Base-by-base conservation (phyloP, 2,888 invertebrate species). In the Scaptomyza reducta region DNA sequence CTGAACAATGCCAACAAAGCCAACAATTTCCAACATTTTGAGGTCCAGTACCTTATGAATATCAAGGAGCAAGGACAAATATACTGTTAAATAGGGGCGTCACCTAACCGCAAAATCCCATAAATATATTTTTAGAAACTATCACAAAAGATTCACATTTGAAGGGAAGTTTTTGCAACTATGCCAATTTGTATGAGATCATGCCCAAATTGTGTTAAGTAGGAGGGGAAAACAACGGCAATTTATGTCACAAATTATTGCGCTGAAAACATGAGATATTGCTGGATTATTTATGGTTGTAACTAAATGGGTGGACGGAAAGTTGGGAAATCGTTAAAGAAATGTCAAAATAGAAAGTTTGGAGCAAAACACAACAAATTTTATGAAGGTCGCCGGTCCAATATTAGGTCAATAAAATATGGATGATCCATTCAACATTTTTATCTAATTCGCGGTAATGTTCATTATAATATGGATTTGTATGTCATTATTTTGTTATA, bases 81-180 rank as follows among this genome's bases (percentile, higher is more conserved):
- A 55, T 66, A 74, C 74, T 61, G 80, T 74, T 62, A 53, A 65
- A 65, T 67, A 67, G 68, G 61, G 87, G 87, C 65, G 80, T 83
- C 54, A 65, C 59, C 80, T 51, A 50, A 72, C 38, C 72, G 49
- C 73, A 71, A 57, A 55, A 63, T 60, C 47, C 63, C 84, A 84
- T 83, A 81, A 87, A 87, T 77, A 84, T 69, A 51, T 51, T 54
- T 40, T 40, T 68, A 70, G 13, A 63, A 60, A 45, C 45, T 40
- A 69, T 11, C 18, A 74, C 74, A 62, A 61, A 56, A 68, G 74
- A 55, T 53, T 47, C 59, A 42, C 46, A 40, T 61, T 47, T 46
- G 47, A 47, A 53, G 60, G 71, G 58, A 50, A 57, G 58, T 57
- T 66, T 69, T 41, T 35, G 51, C 61, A 57, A 50, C 44, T 54